Base-by-base conservation (phyloP, 2,888 invertebrate species). In the Microdon myrmicae region DNA sequence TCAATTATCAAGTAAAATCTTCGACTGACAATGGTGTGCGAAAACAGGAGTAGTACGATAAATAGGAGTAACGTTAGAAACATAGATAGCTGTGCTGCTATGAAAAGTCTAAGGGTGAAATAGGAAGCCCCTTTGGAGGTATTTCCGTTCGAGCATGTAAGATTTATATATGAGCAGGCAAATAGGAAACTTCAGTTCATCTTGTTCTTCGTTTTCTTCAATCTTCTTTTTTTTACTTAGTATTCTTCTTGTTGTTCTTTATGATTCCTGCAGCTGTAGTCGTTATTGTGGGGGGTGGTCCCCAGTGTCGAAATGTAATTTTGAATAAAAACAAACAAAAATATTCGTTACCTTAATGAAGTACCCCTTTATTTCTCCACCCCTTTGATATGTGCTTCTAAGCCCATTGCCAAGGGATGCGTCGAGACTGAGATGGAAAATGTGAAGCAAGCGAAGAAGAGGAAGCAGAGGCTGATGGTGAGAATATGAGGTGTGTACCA, bases 291-390 rank as follows among this genome's bases (percentile, higher is more conserved):
- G n/a, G n/a, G n/a, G n/a, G n/a, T n/a, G 38, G 58, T 58, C 64
- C 56, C 64, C 47, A 51, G 64, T 64, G 64, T 56, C 64, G 51
- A 64, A 56, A 64, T 64, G 64, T 56, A 64, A 64, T 64, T n/a
- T 64, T 64, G 64, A 64, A 64, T 64, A 64, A 64, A 64, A 64
- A 64, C 56, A 64, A 64, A 56, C 58, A 56, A 64, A 64, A 64
- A 56, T 64, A 64, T 64, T 58, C 64, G 45, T 64, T 64, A 64
- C 64, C 64, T 64, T 64, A 64, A 64, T 64, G 64, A 64, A 64
- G 64, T 51, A 64, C 64, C 64, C 64, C 51, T 64, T 64, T 49
- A 48, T 51, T 37, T 45, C 10, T 29, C 14, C n/a, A n/a, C n/a
- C n/a, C n/a, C n/a, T n/a, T n/a, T n/a, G n/a, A n/a, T n/a, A n/a